A percentile compares a stretch with the other conserved stretches of the same genome.
These are phyloP conservation scores for Rana temporaria DNA, from an alignment of 2,113 vertebrate species.

Conservation along the genomic window DNA sequence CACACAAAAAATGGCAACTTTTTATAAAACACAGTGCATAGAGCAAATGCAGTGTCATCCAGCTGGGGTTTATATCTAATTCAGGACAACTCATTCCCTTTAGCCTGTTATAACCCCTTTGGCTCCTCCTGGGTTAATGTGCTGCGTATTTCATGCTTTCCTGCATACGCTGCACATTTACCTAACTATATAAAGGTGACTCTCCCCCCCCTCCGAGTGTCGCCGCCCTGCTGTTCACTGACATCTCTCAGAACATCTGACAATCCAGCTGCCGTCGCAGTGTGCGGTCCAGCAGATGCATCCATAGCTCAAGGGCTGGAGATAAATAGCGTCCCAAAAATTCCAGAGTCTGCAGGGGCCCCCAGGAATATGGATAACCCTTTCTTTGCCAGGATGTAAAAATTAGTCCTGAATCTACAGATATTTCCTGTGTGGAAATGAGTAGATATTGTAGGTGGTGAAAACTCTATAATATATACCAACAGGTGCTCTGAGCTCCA, in stretches of 20 bases:
- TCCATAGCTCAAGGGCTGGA: neutral
- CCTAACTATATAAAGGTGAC: constrained; percentile 8
- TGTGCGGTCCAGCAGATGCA: neutral
- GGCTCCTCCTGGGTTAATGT: neutral
- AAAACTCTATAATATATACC: no score
- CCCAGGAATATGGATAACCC: neutral
- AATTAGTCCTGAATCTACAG: neutral
- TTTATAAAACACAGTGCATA: no score
- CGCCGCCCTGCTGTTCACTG: constrained; percentile 45
- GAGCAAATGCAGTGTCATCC: no score
- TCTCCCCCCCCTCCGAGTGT: neutral
- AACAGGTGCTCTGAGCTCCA: no score
- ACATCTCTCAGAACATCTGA: constrained; percentile 4
- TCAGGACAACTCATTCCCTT: no score
- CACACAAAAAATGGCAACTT: no score
- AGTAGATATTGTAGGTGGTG: no score
- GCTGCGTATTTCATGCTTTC: neutral
- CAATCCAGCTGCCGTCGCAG: constrained; percentile 16
- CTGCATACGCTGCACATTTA: neutral
- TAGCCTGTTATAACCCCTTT: neutral
- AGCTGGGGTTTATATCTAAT: no score
- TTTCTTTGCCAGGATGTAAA: neutral
- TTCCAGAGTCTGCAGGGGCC: neutral
- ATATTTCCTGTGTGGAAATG: no score
- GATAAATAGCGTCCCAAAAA: neutral